phyloP scores from a whole-genome alignment of 2,888 invertebrate species.

The Mactromeris polynyma region DNA sequence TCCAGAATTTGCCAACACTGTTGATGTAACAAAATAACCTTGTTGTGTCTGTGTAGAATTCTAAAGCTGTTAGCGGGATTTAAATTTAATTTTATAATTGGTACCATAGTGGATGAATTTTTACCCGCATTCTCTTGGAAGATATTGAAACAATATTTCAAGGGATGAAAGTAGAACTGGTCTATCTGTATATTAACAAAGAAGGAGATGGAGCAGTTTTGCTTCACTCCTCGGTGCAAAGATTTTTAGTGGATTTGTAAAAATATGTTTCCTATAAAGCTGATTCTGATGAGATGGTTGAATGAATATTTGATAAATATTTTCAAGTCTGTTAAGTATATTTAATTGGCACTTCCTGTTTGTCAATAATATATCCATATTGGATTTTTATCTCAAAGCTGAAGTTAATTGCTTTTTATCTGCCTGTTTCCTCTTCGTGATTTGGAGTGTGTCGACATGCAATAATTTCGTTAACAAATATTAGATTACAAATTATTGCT shows the following conservation, averaged over 20 bases:
- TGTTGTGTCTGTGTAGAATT: not conserved
- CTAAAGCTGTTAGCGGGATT: not conserved
- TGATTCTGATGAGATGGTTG: not conserved
- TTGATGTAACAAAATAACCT: not conserved
- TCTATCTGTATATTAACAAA: too few relatives aligned
- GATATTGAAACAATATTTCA: not conserved
- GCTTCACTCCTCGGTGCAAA: not conserved
- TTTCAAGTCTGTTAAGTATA: not conserved
- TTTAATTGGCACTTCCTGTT: conserved; percentile 12
- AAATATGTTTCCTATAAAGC: not conserved
- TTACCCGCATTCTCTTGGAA: not conserved
- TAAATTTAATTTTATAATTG: conserved; percentile 1
- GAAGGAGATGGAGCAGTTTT: too few relatives aligned
- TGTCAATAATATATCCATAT: not conserved
- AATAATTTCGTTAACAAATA: not conserved
- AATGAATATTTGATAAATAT: not conserved
- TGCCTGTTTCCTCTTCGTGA: not conserved
- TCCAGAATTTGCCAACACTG: not conserved
- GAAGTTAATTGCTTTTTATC: not conserved
- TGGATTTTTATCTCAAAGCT: conserved; percentile 4
- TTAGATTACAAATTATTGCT: not conserved
- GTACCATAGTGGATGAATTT: not conserved
- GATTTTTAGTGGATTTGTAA: not conserved
- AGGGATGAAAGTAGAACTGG: too few relatives aligned
- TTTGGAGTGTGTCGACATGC: not conserved